Base-by-base conservation (phyloP, 2,797 vertebrate genomes). In the Erethizon dorsatum region DNA sequence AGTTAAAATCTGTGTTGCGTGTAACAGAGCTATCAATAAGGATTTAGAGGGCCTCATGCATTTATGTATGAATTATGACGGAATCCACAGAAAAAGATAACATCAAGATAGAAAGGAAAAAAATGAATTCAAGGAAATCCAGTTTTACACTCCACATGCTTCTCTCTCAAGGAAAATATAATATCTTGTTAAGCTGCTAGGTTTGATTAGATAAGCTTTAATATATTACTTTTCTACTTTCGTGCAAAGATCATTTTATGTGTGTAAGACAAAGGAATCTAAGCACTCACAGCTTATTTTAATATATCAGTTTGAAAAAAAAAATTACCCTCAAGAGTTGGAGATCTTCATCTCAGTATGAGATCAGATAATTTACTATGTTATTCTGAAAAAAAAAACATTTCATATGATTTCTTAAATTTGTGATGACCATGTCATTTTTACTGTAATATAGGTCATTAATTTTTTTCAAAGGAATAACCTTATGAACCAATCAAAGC, bases 121-220 rank as follows among this genome's bases (percentile, higher is more conserved):
- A 95, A 95, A 52, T 82, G 54, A 97, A 78, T 61, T 83, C 65
- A 77, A 73, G 90, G 77, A 94, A 28, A 83, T 80, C 18, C n/a
- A 80, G n/a, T 88, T 95, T 86, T 96, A 88, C 9, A 41, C 17
- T 83, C 12, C 52, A 33, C 52, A 92, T 86, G 52, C 50, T 65
- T 91, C 26, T 80, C 33, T 97, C 71, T 93, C 47, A 85, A 83
- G 57, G 65, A 96, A 96, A 96, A 86, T 87, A 87, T 37, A 95
- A 47, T 91, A 96, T 94, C 67, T 75, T 93, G 50, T 96, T 90
- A 96, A 95, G 33, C 47, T 78, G 54, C 41, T 69, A 88, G 82
- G 14, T 93, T 97, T 96, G 45, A 93, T 96, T 67, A 95, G 93
- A 94, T 97, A 97, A 96, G 78, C 37, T 91, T 26, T 90, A 93